Conservation (phyloP, 1,140 invertebrate genomes). For the Lepeophtheirus salmonis region DNA sequence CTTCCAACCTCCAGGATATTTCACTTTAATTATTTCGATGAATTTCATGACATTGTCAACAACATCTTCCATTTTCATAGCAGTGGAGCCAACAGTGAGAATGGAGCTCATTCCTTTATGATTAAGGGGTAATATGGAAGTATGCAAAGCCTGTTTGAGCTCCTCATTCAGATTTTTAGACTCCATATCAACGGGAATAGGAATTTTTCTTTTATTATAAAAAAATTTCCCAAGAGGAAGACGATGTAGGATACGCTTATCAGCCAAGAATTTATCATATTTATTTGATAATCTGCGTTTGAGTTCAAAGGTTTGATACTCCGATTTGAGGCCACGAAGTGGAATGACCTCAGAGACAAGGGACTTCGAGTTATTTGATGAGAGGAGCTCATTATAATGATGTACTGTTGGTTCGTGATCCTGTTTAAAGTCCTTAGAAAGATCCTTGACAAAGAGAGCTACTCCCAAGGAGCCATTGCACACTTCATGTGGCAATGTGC, state of each 20-base stretch:
- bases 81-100: slow-evolving; percentile 11
- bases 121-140: slow-evolving; percentile 8
- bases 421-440: slow-evolving; percentile 4
- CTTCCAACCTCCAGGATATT: slow-evolving; percentile 18
- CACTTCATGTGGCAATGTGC: slow-evolving; percentile 5
- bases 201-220: slow-evolving; percentile 25
- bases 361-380: not conserved
- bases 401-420: slow-evolving; percentile 13
- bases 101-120: slow-evolving; percentile 12
- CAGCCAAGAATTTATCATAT: slow-evolving; percentile 28
- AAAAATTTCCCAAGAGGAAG: slow-evolving; percentile 28
- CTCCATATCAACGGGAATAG: slow-evolving; percentile 12
- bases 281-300: slow-evolving; percentile 26
- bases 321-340: slow-evolving; percentile 26
- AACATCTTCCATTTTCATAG: slow-evolving; percentile 7
- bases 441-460: slow-evolving; percentile 14
- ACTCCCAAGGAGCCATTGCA: slow-evolving; percentile 3
- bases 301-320: slow-evolving; percentile 28
- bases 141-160: not conserved
- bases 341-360: slow-evolving; percentile 25
- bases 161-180: not conserved
- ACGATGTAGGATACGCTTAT: slow-evolving; percentile 25
- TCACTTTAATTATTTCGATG: not conserved
- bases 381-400: slow-evolving; percentile 12
- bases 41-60: slow-evolving; percentile 9